phyloP scores from a whole-genome alignment of 1,140 invertebrate genomes.

The Ericerus pela region DNA sequence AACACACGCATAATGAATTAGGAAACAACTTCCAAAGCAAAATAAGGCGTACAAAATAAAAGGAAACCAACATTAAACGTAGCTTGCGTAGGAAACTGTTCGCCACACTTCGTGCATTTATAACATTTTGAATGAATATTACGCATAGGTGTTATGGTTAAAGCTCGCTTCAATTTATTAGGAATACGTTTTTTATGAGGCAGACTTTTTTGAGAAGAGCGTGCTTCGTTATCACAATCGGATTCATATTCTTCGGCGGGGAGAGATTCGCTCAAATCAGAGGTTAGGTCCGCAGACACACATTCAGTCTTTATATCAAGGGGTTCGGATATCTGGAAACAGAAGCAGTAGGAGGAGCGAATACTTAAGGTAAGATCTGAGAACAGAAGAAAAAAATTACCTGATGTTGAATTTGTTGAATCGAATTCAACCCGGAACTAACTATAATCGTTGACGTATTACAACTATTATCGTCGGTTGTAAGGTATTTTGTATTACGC shows the following conservation, averaged over 20 bases:
- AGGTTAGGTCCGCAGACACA: not conserved
- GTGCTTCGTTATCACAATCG: not conserved
- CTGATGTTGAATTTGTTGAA: not conserved
- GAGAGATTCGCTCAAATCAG: not conserved
- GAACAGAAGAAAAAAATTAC: not conserved
- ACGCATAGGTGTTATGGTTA: conserved; percentile 16
- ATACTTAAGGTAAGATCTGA: no score
- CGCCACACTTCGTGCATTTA: conserved; percentile 31
- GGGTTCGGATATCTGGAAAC: not conserved
- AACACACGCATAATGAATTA: no score
- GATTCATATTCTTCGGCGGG: not conserved
- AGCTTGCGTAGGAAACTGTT: conserved; percentile 27
- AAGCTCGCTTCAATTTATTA: conserved; percentile 39
- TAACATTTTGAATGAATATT: conserved; percentile 26
- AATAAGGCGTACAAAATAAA: no score
- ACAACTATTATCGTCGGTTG: not conserved
- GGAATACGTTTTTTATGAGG: conserved; percentile 52
- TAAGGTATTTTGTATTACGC: not conserved
- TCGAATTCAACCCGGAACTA: not conserved
- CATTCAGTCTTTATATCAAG: not conserved
- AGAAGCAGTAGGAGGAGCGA: no score
- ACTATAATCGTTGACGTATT: not conserved
- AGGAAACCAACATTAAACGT: conserved; percentile 19
- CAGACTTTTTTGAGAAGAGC: conserved; percentile 36
- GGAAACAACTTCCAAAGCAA: no score